Evolutionary conservation across 1,140 invertebrate genomes (phyloP).

Genomic region (Heliothis subflexa): DNA sequence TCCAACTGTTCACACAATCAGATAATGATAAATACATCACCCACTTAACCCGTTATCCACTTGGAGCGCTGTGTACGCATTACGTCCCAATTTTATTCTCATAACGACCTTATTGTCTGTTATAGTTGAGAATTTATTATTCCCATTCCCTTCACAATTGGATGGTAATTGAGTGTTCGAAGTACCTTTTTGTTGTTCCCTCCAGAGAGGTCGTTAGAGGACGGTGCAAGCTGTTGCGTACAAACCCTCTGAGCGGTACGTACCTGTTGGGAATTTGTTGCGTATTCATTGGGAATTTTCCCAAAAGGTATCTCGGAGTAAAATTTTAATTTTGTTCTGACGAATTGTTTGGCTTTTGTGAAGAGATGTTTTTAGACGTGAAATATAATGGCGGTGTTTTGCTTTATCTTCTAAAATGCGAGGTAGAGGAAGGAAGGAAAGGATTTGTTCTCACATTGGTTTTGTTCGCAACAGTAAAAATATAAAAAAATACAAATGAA

Average conservation of each 20-base stretch:
- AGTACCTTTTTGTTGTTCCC: conserved; percentile 39
- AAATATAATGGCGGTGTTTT: conserved; percentile 9
- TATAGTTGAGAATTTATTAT: conserved; percentile 24
- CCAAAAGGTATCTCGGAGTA: conserved; percentile 5
- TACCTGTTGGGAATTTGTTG: conserved; percentile 27
- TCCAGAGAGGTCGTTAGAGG: conserved; percentile 32
- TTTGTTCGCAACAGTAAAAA: background rate
- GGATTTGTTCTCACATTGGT: background rate
- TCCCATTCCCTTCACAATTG: conserved; percentile 22
- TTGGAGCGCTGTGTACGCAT: too few relatives aligned
- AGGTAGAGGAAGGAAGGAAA: too few relatives aligned
- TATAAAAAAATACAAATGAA: background rate
- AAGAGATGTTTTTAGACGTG: background rate
- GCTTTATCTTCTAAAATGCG: background rate
- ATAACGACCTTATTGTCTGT: conserved; percentile 3
- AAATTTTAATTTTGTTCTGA: conserved; percentile 15
- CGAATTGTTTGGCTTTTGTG: conserved; percentile 5
- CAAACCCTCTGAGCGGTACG: background rate
- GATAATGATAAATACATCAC: too few relatives aligned
- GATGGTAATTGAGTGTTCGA: conserved; percentile 25
- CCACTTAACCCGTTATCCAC: too few relatives aligned
- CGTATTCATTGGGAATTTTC: conserved; percentile 16
- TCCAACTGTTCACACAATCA: too few relatives aligned
- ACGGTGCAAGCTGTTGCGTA: background rate
- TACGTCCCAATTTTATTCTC: background rate